These are phyloP conservation scores for Priapulus caudatus DNA, from an alignment of 2,888 invertebrate genomes.

Conservation along the genomic window DNA sequence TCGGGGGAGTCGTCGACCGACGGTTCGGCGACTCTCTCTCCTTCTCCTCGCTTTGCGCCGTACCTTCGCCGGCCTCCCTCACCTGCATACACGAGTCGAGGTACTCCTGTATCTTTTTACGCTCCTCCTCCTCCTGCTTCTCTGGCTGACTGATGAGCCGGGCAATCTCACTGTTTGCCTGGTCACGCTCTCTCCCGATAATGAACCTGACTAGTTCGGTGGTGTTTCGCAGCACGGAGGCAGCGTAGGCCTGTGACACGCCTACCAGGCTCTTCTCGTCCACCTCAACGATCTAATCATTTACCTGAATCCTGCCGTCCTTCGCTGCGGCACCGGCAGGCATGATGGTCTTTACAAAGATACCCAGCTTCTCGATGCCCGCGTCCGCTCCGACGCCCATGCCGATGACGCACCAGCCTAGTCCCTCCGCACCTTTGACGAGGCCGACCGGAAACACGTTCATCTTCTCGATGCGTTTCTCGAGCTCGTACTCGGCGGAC, in stretches of 20 bases:
- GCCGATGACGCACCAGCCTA: conserved; percentile 95
- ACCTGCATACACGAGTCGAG: not conserved
- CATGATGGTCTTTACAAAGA: conserved; percentile 97
- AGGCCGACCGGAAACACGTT: conserved; percentile 88
- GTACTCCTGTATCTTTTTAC: conserved; percentile 39
- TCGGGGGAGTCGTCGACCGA: too few relatives aligned
- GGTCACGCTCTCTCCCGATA: conserved; percentile 84
- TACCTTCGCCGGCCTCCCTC: too few relatives aligned
- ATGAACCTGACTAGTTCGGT: conserved; percentile 70
- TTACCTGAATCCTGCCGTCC: conserved; percentile 65
- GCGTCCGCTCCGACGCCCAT: conserved; percentile 99
- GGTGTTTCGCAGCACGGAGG: conserved; percentile 87
- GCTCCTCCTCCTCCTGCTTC: conserved; percentile 77
- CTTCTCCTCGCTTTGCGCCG: too few relatives aligned
- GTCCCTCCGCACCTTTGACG: conserved; percentile 77
- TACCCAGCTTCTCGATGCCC: conserved; percentile 69
- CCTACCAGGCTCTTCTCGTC: conserved; percentile 96
- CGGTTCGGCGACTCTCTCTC: too few relatives aligned
- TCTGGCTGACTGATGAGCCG: conserved; percentile 86
- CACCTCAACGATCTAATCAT: conserved; percentile 98
- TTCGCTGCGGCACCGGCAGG: conserved; percentile 86
- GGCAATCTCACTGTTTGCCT: conserved; percentile 93
- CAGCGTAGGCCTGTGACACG: conserved; percentile 96
- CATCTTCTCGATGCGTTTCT: conserved; percentile 97
- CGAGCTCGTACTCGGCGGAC: conserved; percentile 96